Base-by-base conservation (phyloP, 2,797 vertebrate genomes). In the Platyrinchus mystaceus region DNA sequence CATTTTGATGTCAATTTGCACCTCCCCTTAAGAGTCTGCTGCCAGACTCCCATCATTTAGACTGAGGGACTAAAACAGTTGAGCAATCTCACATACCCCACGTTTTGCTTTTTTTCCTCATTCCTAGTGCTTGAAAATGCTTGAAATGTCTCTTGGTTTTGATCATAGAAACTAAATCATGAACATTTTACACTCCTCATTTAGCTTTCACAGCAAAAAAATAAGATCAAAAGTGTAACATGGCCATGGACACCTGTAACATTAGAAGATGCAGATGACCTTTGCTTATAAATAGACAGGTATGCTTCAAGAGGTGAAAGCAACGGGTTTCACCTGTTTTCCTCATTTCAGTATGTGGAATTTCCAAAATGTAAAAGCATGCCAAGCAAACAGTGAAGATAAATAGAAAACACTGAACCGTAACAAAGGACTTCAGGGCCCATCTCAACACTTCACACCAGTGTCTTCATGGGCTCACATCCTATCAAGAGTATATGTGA, bases 81-180 rank as follows among this genome's bases (percentile, higher is more conserved):
- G 26, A 92, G 84, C 62, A 71, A 46, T 73, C 46, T 82, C 81
- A 82, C 28, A 46, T 43, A 43, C 11, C 16, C 63, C 34, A 32
- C 12, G 30, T 74, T 94, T 91, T 93, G 30, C 23, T 41, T 73
- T 85, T 85, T 94, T 89, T 44, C 46, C 47, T 88, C 79, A 32
- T 89, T 91, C 73, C 60, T 37, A 14, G 0, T 71, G 53, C 64
- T 87, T 94, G 71, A 93, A 86, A 85, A 83, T 30, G 39, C 78
- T 87, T 81, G 68, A 94, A 94, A 93, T 92, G 87, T 46, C 50
- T 78, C 76, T 74, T 83, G 10, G 30, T 10, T 89, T 90, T 87
- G 49, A 89, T 67, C 56, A 70, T 34, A 89, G 71, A 77, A 90
- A 67, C 67, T 69, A 90, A 90, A 94, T 73, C 44, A 70, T 69